Evolutionary conservation across 1,140 invertebrate species (phyloP).

Genomic region (Brachionus sp.): DNA sequence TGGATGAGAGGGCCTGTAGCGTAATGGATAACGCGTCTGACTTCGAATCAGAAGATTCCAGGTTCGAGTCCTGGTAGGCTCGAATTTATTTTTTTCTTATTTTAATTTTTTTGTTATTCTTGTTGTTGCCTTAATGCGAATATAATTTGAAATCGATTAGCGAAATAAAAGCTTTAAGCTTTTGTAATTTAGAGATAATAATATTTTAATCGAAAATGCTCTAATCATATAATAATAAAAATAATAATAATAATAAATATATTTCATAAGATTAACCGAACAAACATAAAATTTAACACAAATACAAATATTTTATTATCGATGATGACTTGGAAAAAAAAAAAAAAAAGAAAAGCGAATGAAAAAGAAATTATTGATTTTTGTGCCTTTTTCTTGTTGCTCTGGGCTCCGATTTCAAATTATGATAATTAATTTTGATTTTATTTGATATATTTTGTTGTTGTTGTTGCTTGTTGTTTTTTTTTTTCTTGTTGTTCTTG

Average conservation of each 20-base stretch:
- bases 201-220: background rate
- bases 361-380: background rate
- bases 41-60: slow-evolving; percentile 41
- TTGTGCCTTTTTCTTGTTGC: background rate
- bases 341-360: background rate
- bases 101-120: too few relatives aligned
- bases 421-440: slow-evolving; percentile 15
- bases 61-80: slow-evolving; percentile 39
- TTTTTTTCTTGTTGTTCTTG: background rate
- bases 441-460: background rate
- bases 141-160: background rate
- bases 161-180: background rate
- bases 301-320: slow-evolving; percentile 7
- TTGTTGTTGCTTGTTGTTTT: background rate
- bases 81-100: background rate
- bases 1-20: background rate
- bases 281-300: background rate
- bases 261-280: background rate
- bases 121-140: background rate
- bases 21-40: slow-evolving; percentile 40
- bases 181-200: background rate
- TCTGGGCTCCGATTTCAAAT: background rate
- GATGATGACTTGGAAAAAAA: background rate
- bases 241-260: background rate
- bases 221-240: background rate